Evolutionary conservation across 2,888 invertebrate species (phyloP).

Genomic region (Taenaris catops): DNA sequence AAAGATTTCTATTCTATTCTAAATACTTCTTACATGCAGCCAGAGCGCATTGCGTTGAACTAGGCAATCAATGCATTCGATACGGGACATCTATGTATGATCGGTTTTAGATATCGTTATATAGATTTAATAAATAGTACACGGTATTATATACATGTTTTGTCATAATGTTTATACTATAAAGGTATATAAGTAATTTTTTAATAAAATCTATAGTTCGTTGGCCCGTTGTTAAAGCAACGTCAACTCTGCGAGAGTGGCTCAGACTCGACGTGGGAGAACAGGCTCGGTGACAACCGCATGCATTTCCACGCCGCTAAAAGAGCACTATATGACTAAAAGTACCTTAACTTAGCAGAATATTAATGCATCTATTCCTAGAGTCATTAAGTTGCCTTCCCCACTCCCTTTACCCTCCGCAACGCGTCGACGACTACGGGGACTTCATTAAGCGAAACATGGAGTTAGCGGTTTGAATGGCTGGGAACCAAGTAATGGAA

Average conservation of each 20-base stretch:
- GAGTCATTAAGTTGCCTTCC: conserved; percentile 39
- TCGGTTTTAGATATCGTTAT: too few species aligned
- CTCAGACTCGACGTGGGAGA: conserved; percentile 60
- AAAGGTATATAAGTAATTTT: too few species aligned
- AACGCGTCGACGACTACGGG: conserved; percentile 14
- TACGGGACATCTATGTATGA: too few species aligned
- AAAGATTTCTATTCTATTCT: too few species aligned
- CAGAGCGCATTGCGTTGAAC: too few species aligned
- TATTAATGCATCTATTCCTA: conserved; percentile 52
- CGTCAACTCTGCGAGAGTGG: conserved; percentile 37
- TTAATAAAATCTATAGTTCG: too few species aligned
- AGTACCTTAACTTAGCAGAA: conserved; percentile 47
- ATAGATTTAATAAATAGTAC: too few species aligned
- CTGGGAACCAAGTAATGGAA: conserved; percentile 6
- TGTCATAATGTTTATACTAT: too few species aligned
- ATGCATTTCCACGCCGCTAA: conserved; percentile 36
- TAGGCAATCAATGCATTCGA: too few species aligned
- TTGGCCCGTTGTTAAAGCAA: conserved; percentile 43
- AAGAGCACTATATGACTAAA: conserved; percentile 34
- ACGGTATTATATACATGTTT: not conserved
- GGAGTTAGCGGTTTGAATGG: conserved; percentile 13
- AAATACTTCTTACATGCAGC: too few species aligned
- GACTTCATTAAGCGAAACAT: conserved; percentile 24
- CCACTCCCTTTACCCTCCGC: conserved; percentile 24
- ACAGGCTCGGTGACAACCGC: conserved; percentile 58